phyloP scores from a whole-genome alignment of 2,888 invertebrate species.

The Pterostichus madidus region DNA sequence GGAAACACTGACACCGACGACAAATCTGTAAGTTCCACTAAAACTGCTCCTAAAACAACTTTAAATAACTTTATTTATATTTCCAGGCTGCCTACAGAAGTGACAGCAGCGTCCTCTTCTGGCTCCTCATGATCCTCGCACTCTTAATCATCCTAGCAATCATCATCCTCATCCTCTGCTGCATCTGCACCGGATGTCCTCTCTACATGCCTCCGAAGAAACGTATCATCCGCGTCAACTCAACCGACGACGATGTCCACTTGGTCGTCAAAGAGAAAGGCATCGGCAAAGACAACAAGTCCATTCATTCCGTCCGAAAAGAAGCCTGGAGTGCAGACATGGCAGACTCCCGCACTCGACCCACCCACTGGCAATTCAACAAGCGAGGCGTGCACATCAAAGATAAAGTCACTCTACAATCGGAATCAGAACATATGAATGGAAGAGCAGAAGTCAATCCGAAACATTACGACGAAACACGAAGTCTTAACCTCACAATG shows the following conservation, averaged over 20 bases:
- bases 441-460: conserved; percentile 49
- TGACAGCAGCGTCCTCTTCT: conserved; percentile 84
- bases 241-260: conserved; percentile 87
- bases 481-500: conserved; percentile 67
- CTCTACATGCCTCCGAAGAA: conserved; percentile 88
- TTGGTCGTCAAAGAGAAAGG: conserved; percentile 86
- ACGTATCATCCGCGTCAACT: conserved; percentile 87
- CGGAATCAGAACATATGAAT: conserved; percentile 57
- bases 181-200: conserved; percentile 92
- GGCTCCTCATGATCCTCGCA: conserved; percentile 88
- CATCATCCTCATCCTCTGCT: conserved; percentile 87
- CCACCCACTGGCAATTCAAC: conserved; percentile 87
- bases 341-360: conserved; percentile 83
- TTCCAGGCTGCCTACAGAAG: conserved; percentile 85
- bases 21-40: conserved; percentile 53
- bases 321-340: conserved; percentile 94
- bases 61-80: conserved; percentile 5
- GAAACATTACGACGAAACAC: conserved; percentile 61
- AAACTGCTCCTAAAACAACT: conserved; percentile 64
- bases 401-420: conserved; percentile 78
- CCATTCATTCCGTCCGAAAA: conserved; percentile 86
- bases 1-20: conserved; percentile 37
- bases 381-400: conserved; percentile 81
- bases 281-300: conserved; percentile 86
- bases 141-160: conserved; percentile 86